These are phyloP conservation scores for Scolopax mira DNA, from an alignment of 2,113 vertebrate genomes.

Conservation along the genomic window DNA sequence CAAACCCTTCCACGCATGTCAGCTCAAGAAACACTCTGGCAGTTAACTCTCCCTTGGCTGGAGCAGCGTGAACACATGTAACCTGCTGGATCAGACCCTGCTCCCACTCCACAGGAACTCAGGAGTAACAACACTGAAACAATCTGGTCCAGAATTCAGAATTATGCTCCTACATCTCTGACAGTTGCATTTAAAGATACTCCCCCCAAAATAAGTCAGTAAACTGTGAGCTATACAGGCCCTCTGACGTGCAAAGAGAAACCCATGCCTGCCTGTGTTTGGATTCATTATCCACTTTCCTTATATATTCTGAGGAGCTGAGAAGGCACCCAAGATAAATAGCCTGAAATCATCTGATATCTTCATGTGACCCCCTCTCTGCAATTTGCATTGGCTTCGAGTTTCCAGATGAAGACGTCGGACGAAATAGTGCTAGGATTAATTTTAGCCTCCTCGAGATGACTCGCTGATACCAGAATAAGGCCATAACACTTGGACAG, in stretches of 20 bases:
- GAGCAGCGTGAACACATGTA: rapidly evolving
- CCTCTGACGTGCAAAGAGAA: background rate
- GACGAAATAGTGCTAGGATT: slow-evolving; percentile 10
- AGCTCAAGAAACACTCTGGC: background rate
- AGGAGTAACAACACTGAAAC: background rate
- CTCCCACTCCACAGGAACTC: background rate
- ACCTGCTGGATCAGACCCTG: background rate
- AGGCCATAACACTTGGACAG: slow-evolving; percentile 3
- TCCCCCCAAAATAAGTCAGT: background rate
- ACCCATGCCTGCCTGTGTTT: background rate
- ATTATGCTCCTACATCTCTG: background rate
- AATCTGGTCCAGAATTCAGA: background rate
- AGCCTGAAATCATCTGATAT: background rate
- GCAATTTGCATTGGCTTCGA: slow-evolving; percentile 2
- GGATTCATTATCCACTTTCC: background rate
- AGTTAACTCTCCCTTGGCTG: background rate
- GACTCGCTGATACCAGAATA: slow-evolving; percentile 29
- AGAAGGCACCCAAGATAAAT: slow-evolving; percentile 24
- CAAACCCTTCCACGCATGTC: background rate
- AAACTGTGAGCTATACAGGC: background rate
- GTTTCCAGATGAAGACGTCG: background rate
- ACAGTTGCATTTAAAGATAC: background rate
- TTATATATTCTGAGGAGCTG: background rate
- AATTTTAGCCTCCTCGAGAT: slow-evolving; percentile 40
- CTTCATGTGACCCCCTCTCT: slow-evolving; percentile 24